These are phyloP conservation scores for Cepaea nemoralis DNA, from an alignment of 1,140 invertebrate genomes.

Conservation along the genomic window DNA sequence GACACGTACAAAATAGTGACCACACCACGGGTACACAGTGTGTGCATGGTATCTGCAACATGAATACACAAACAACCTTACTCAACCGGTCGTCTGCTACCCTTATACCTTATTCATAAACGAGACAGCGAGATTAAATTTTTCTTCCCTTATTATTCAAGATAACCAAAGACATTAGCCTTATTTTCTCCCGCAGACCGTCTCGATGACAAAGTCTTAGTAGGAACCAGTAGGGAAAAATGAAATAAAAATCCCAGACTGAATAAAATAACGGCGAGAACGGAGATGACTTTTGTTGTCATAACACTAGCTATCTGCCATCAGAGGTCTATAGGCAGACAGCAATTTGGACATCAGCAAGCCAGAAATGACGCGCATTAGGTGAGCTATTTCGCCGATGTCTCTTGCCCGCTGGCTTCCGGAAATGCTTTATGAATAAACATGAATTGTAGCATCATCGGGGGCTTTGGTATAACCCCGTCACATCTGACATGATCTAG, in stretches of 20 bases:
- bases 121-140: too few species aligned
- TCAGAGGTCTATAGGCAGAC: constrained; percentile 17
- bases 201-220: neutral
- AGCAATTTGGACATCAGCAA: constrained; percentile 19
- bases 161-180: too few species aligned
- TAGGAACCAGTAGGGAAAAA: neutral
- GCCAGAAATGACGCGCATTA: constrained; percentile 21
- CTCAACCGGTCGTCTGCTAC: too few species aligned
- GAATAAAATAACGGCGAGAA: constrained; percentile 14
- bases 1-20: too few species aligned
- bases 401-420: constrained; percentile 10
- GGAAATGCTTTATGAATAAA: constrained; percentile 37
- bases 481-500: constrained; percentile 27
- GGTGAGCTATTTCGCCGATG: constrained; percentile 15
- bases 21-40: too few species aligned
- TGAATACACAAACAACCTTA: too few species aligned
- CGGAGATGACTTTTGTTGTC: constrained; percentile 26
- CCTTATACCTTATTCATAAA: too few species aligned
- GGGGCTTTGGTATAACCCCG: neutral
- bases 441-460: constrained; percentile 33
- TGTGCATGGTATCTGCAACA: too few species aligned
- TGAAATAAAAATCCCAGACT: neutral
- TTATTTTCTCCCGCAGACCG: neutral
- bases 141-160: too few species aligned
- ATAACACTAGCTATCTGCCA: constrained; percentile 28